Evolutionary conservation across 2,113 vertebrate genomes (phyloP).

Genomic region (Suricata suricatta): DNA sequence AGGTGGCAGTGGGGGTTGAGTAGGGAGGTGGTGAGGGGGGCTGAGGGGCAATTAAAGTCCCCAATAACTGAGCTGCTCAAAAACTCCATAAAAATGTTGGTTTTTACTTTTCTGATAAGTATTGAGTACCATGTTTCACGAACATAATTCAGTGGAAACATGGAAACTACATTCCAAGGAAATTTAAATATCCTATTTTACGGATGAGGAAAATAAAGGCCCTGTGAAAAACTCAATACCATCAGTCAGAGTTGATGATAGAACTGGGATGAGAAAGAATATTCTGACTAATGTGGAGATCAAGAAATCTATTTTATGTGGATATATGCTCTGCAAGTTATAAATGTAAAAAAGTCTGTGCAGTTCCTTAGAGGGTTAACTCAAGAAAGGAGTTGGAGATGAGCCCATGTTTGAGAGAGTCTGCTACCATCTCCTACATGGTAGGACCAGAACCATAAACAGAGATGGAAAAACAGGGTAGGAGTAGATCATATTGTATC

Average conservation of each 20-base stretch:
- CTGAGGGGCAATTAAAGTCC: fast-evolving
- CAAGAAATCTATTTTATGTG: background rate
- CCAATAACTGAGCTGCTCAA: background rate
- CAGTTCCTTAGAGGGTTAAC: background rate
- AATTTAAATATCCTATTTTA: background rate
- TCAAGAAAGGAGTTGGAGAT: background rate
- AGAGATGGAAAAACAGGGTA: background rate
- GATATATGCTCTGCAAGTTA: background rate
- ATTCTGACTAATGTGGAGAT: background rate
- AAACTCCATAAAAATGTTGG: background rate
- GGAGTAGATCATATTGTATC: background rate
- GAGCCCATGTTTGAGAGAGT: background rate
- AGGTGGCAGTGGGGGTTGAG: too few relatives aligned
- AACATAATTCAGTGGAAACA: background rate
- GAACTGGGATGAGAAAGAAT: background rate
- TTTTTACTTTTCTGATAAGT: background rate
- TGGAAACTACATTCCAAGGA: background rate
- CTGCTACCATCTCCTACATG: background rate
- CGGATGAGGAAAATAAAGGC: background rate
- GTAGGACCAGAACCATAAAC: background rate
- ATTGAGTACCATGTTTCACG: background rate
- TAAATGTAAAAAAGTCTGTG: background rate
- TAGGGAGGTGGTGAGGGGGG: fast-evolving
- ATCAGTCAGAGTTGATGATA: background rate
- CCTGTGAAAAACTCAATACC: background rate